Conservation (phyloP, 2,797 vertebrate species). For the Gambusia yucatana region DNA sequence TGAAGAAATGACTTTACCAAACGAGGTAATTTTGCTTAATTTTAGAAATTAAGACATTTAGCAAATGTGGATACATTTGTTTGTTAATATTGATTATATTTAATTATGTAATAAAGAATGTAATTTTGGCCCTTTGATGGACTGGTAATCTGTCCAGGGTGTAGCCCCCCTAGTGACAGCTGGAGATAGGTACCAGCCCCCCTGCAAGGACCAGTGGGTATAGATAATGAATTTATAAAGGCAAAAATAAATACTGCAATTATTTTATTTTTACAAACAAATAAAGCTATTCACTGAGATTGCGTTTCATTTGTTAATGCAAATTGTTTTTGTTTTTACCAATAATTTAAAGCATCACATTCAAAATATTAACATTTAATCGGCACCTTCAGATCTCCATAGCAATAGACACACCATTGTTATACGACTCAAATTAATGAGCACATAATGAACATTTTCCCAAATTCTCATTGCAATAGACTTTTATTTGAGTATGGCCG, state of each 20-base stretch:
- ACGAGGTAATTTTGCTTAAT: background rate
- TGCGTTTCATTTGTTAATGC: background rate
- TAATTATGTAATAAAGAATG: background rate
- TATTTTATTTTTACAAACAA: background rate
- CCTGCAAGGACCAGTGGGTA: background rate
- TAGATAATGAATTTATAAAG: background rate
- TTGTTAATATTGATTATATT: background rate
- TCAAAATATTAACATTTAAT: background rate
- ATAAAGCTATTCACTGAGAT: background rate
- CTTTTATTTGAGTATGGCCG: conserved; percentile 39
- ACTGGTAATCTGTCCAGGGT: background rate
- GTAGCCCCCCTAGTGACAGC: background rate
- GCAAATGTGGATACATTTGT: background rate
- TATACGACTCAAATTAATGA: background rate
- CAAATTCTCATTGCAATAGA: background rate
- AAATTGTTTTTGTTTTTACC: background rate
- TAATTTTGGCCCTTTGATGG: background rate
- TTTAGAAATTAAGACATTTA: background rate
- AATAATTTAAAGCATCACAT: background rate
- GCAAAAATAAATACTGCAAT: background rate
- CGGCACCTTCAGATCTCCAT: background rate
- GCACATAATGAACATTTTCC: background rate
- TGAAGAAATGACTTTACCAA: background rate
- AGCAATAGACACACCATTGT: background rate
- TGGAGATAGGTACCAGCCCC: background rate